These are phyloP conservation scores for Anguilla rostrata DNA, from an alignment of 2,113 vertebrate genomes.

Conservation along the genomic window DNA sequence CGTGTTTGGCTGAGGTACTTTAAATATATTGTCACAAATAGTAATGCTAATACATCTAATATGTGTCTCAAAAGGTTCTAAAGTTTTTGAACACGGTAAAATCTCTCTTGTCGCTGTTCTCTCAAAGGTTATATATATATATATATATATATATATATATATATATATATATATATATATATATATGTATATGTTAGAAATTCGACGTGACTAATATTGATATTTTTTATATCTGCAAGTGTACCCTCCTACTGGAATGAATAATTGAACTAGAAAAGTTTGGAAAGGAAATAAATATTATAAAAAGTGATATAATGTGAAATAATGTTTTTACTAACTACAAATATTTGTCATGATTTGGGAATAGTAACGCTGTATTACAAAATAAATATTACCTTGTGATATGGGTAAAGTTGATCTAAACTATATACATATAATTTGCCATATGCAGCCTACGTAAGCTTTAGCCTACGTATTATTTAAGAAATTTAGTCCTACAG, in stretches of 20 bases:
- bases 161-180: too few relatives aligned
- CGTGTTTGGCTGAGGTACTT: slow-evolving; percentile 1
- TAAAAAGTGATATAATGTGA: neutral
- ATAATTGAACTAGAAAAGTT: neutral
- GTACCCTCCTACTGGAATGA: too few relatives aligned
- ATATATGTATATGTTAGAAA: neutral
- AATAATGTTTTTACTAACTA: neutral
- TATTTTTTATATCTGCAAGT: too few relatives aligned
- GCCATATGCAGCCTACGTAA: too few relatives aligned
- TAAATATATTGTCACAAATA: neutral
- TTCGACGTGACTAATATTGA: neutral
- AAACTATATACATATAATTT: too few relatives aligned
- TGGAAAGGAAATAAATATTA: neutral
- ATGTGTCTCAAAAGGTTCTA: neutral
- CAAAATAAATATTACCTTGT: neutral
- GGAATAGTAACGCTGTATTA: neutral
- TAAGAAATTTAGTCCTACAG: neutral
- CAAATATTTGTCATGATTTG: neutral
- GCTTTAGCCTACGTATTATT: too few relatives aligned
- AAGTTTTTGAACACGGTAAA: neutral
- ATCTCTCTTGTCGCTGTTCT: neutral
- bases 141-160: too few relatives aligned
- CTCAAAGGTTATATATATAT: neutral
- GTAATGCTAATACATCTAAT: too few relatives aligned
- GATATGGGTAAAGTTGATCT: too few relatives aligned